Evolutionary conservation across 2,113 vertebrate species (phyloP), one percentile per base, ranked within the genome.

Genomic region (Scytalopus superciliaris): DNA sequence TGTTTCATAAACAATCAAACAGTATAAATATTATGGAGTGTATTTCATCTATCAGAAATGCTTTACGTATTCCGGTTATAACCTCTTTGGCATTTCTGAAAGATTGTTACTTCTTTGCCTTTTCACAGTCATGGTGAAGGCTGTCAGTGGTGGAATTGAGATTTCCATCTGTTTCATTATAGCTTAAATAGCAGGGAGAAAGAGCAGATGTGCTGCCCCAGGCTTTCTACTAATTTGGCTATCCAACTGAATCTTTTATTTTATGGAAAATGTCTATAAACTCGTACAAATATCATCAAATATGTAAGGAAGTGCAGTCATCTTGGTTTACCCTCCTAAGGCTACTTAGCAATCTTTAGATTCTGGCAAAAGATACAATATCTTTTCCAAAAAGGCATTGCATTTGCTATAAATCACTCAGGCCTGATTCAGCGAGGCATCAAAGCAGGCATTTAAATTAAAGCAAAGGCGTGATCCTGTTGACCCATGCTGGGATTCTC

Each of bases 101-200:
- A 87, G 87, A 67, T 87, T 74, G 35, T 91, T 87, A 33, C n/a
- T 77, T 53, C 42, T 84, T 56, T 75, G 50, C 68, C 33, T 77
- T 91, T 89, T 83, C 63, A 62, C 19, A 75, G 16, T 68, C 63
- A 84, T 62, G 35, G 55, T 93, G 88, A 95, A 86, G 45, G 60
- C 77, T 83, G 62, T 90, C 89, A 89, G 52, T 55, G 25, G 16
- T 88, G 37, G 27, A 84, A 89, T 72, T 7, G 7, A 87, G 77
- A 64, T 95, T 95, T 87, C 87, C 90, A 93, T 96, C 62, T 94
- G 76, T 56, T 50, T 95, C 33, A 4, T 92, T 90, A 42, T 83
- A 39, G 28, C 45, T 49, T 49, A 74, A 75, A 63, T 70, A 83
- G 45, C 59, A 83, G 44, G 52, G 53, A 40, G 8, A 91, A 91